Conservation (phyloP, 2,113 vertebrate species). For the Columba livia region DNA sequence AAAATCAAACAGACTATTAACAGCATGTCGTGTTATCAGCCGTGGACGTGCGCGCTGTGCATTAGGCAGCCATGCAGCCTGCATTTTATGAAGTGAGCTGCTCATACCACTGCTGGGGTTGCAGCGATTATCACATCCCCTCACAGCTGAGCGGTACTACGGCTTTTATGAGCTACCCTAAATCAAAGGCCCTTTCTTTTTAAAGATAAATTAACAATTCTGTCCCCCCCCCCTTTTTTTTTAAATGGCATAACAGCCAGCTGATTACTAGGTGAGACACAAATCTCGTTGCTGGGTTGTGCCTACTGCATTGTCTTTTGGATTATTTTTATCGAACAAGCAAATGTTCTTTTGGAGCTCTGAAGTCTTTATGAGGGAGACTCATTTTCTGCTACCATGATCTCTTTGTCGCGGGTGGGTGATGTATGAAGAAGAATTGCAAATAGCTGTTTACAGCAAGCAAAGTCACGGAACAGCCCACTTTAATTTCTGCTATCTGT, state of each 20-base stretch:
- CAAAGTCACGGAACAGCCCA: constrained; percentile 54
- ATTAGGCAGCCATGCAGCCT: constrained; percentile 22
- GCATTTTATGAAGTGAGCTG: constrained; percentile 12
- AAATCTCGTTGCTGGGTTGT: background rate
- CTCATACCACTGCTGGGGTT: background rate
- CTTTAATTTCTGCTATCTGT: constrained; percentile 66
- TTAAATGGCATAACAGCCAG: background rate
- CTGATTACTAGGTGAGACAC: constrained; percentile 45
- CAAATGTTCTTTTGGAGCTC: constrained; percentile 24
- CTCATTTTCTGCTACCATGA: constrained; percentile 59
- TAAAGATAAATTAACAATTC: constrained; percentile 15
- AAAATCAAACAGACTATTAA: constrained; percentile 51
- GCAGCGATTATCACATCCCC: constrained; percentile 20
- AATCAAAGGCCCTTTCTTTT: constrained; percentile 40
- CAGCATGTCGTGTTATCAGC: background rate
- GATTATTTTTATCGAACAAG: constrained; percentile 52
- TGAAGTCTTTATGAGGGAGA: constrained; percentile 22
- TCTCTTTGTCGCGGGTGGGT: constrained; percentile 53
- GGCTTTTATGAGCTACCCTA: constrained; percentile 19
- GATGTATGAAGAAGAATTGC: constrained; percentile 65
- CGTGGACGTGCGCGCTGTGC: background rate
- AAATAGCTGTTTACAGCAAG: constrained; percentile 66
- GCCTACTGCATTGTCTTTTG: constrained; percentile 23
- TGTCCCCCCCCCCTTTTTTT: background rate
- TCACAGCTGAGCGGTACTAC: background rate